These are phyloP conservation scores for Marmota flaviventris DNA, from an alignment of 2,113 vertebrate species.

Conservation along the genomic window DNA sequence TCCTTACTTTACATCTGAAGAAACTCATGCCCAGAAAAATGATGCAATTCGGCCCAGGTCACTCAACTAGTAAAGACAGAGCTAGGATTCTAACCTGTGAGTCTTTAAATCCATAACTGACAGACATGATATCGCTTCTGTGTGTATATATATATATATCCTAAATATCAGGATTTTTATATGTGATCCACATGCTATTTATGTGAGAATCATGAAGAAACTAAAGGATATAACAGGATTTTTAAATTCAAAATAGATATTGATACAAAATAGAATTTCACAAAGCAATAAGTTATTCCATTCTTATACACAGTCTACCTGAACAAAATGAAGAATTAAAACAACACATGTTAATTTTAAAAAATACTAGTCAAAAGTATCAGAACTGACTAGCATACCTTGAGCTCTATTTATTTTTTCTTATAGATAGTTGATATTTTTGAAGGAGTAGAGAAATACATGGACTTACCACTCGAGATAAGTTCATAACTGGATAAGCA, in stretches of 20 bases:
- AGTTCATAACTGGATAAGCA: background rate
- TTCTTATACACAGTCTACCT: background rate
- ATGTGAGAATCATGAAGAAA: background rate
- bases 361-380: slow-evolving; percentile 22
- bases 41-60: background rate
- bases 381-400: background rate
- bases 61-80: background rate
- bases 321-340: slow-evolving; percentile 45
- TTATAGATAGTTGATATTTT: slow-evolving; percentile 12
- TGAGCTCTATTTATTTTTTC: background rate
- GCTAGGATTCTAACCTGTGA: background rate
- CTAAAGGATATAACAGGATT: background rate
- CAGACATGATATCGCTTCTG: background rate
- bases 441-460: background rate
- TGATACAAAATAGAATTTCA: background rate
- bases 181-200: background rate
- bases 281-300: slow-evolving; percentile 25
- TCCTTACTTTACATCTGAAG: background rate
- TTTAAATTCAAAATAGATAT: background rate
- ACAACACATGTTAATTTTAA: background rate
- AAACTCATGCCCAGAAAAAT: background rate
- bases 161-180: background rate
- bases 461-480: background rate
- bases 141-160: background rate
- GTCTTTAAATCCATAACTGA: background rate